These are phyloP conservation scores for Drosophila rellima DNA, from an alignment of 2,888 invertebrate species.

Conservation along the genomic window DNA sequence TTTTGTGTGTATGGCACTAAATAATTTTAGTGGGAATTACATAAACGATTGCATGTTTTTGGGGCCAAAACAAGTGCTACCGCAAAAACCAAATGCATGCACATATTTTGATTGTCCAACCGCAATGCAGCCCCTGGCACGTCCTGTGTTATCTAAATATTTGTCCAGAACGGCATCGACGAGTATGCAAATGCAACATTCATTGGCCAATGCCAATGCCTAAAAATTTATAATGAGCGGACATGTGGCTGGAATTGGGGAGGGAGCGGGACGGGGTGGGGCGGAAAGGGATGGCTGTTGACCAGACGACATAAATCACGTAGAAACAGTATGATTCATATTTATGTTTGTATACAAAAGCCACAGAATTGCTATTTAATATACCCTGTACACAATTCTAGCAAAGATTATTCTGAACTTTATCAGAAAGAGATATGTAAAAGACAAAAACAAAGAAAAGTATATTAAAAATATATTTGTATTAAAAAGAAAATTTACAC, in stretches of 20 bases:
- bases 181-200: constrained; percentile 41
- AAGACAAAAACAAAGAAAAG: too few relatives aligned
- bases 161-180: constrained; percentile 22
- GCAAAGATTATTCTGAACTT: neutral
- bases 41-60: constrained; percentile 46
- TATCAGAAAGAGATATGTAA: neutral
- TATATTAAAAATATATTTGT: too few relatives aligned
- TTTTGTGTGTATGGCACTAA: constrained; percentile 40
- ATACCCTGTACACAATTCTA: neutral
- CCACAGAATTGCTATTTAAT: constrained; percentile 28
- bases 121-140: constrained; percentile 38
- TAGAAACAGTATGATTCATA: constrained; percentile 15
- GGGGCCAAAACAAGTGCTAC: constrained; percentile 45
- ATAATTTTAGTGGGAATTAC: constrained; percentile 50
- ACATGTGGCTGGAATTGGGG: neutral
- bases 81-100: constrained; percentile 49
- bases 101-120: constrained; percentile 63
- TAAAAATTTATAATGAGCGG: constrained; percentile 57
- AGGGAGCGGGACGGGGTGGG: neutral
- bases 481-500: too few relatives aligned
- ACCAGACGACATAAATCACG: constrained; percentile 65
- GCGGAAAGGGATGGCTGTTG: constrained; percentile 18
- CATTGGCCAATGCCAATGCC: constrained; percentile 28
- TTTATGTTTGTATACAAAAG: constrained; percentile 4
- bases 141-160: constrained; percentile 56